phyloP scores from a whole-genome alignment of 2,797 vertebrate species.

The Myripristis murdjan region DNA sequence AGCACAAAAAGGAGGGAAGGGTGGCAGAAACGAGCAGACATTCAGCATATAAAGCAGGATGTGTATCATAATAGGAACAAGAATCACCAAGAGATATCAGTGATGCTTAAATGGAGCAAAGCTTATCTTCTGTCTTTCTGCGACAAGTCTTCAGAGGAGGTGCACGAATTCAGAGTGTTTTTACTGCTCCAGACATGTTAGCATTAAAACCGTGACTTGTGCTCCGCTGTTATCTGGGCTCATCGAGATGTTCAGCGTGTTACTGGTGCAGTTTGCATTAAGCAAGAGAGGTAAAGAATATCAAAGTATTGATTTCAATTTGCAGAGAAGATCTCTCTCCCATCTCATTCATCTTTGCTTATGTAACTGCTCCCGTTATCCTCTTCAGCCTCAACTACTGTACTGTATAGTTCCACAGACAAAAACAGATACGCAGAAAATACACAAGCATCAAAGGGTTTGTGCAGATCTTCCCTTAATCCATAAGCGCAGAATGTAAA shows the following conservation, averaged over 20 bases:
- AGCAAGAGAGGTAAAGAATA: conserved; percentile 61
- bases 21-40: conserved; percentile 24
- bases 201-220: not conserved
- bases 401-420: conserved; percentile 51
- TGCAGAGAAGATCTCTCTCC: conserved; percentile 62
- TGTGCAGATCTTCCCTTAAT: conserved; percentile 67
- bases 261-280: conserved; percentile 64
- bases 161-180: conserved; percentile 1
- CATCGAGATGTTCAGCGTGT: conserved; percentile 47
- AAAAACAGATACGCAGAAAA: conserved; percentile 56
- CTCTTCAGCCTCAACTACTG: conserved; percentile 68
- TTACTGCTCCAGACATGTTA: conserved; percentile 16
- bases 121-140: not conserved
- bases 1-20: not conserved
- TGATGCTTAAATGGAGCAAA: conserved; percentile 38
- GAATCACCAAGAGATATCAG: conserved; percentile 4
- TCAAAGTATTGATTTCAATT: conserved; percentile 63
- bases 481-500: conserved; percentile 66
- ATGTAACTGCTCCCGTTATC: conserved; percentile 78
- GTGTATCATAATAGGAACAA: conserved; percentile 3
- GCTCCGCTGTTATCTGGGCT: conserved; percentile 18
- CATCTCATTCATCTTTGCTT: conserved; percentile 72
- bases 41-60: conserved; percentile 3
- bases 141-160: conserved; percentile 11
- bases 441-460: conserved; percentile 56